Conservation (phyloP, 2,113 vertebrate genomes). For the Pongo abelii region DNA sequence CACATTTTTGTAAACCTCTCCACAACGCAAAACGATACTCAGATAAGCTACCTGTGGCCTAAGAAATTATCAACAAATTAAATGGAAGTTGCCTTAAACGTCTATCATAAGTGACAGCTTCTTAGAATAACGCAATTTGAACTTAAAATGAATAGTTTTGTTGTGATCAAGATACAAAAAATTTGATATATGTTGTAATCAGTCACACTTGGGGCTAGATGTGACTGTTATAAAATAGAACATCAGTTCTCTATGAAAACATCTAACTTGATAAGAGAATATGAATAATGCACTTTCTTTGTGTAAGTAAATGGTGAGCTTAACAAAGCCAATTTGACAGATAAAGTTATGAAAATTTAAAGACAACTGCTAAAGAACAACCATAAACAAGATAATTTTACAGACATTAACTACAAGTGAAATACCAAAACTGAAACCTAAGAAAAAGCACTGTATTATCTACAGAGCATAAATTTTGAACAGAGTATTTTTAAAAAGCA, state of each 20-base stretch:
- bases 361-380: not conserved
- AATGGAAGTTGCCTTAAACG: not conserved
- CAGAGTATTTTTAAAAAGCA: slow-evolving; percentile 33
- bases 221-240: not conserved
- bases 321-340: slow-evolving; percentile 28
- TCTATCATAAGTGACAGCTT: slow-evolving; percentile 14
- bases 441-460: not conserved
- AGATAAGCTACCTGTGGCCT: not conserved
- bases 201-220: not conserved
- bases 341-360: slow-evolving; percentile 35
- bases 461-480: slow-evolving; percentile 49
- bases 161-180: not conserved
- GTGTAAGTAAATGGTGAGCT: not conserved
- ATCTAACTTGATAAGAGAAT: slow-evolving; percentile 17
- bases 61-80: slow-evolving; percentile 52
- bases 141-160: slow-evolving; percentile 45
- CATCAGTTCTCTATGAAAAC: not conserved
- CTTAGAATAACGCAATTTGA: slow-evolving; percentile 41
- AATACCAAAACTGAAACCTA: slow-evolving; percentile 33
- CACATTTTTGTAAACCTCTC: not conserved
- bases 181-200: not conserved
- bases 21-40: not conserved
- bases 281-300: not conserved
- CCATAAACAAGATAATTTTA: slow-evolving; percentile 8
- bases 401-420: not conserved